Base-by-base conservation (phyloP, 1,140 invertebrate genomes). In the Lepidostoma basale region DNA sequence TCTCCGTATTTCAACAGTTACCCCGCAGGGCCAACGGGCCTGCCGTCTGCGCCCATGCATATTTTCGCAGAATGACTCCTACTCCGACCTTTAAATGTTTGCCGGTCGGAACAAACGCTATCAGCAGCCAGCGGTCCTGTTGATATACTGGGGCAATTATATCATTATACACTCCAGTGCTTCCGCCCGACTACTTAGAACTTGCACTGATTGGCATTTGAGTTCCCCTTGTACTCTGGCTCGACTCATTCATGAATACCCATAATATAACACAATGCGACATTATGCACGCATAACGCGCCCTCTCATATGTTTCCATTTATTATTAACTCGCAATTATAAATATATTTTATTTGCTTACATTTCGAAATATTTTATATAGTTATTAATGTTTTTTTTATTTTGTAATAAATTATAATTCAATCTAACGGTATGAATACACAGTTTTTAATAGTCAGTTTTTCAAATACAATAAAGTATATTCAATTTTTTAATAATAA, bases 81-180 rank as follows among this genome's bases (percentile, higher is more conserved):
- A 18, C 4, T 14, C 33, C 18, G 54, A 59, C 54, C 54, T 59
- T 59, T 59, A 59, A 59, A 59, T 59, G 54, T 59, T 40, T 59
- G 30, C 33, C 54, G 26, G 54, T 59, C 16, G 54, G 54, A 59
- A 23, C 18, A 16, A 59, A 59, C 23, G 54, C 36, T 59, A 59
- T 59, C 54, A 59, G 14, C 54, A 40, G 54, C 36, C 40, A 59
- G 36, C 54, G 40, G 14, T 33, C 22, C 25, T 59, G 30, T 23
- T 54, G 33, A 6, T 52, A 26, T 22, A 22, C 33, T 12, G 18
- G 54, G 30, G 40, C 33, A 58, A 58, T 58, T 58, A 59, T 59
- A 40, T 40, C 18, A 59, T 59, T 59, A 59, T 40, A 40, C 54
- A 40, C 8, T 59, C 33, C 30, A 22, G 14, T 59, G 54, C 33